Evolutionary conservation across 2,113 vertebrate species (phyloP).

Genomic region (Microcebus tavaratra): DNA sequence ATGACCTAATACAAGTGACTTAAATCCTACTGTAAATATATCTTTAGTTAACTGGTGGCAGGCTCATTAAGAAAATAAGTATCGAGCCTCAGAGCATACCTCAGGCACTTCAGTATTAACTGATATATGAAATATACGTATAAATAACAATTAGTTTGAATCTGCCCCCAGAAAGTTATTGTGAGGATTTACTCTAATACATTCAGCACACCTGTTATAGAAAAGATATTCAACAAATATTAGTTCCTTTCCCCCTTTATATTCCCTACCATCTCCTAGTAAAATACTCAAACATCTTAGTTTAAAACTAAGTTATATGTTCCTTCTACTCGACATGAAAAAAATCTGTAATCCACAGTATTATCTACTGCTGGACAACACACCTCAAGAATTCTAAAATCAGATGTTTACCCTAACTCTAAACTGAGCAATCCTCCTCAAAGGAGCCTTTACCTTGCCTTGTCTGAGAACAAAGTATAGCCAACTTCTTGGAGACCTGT

Average conservation of each 20-base stretch:
- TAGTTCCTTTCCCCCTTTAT: neutral
- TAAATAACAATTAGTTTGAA: constrained; percentile 1
- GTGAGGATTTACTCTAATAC: neutral
- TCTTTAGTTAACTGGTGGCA: neutral
- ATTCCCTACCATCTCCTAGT: neutral
- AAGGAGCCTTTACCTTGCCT: neutral
- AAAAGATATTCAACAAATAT: neutral
- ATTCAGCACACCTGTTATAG: neutral
- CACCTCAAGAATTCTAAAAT: constrained; percentile 21
- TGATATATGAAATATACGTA: neutral
- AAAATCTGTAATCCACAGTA: neutral
- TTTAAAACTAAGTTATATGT: neutral
- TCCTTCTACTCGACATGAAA: neutral
- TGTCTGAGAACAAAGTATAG: neutral
- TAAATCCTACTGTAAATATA: neutral
- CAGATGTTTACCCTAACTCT: neutral
- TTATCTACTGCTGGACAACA: neutral
- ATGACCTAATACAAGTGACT: neutral
- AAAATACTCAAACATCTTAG: neutral
- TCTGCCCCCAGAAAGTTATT: neutral
- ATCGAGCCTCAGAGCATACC: neutral
- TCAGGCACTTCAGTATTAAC: neutral
- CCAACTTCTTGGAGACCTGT: neutral
- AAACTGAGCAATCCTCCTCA: neutral
- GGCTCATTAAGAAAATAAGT: constrained; percentile 1